These are phyloP conservation scores for Agonopterix arenella DNA, from an alignment of 2,888 invertebrate species.

Conservation along the genomic window DNA sequence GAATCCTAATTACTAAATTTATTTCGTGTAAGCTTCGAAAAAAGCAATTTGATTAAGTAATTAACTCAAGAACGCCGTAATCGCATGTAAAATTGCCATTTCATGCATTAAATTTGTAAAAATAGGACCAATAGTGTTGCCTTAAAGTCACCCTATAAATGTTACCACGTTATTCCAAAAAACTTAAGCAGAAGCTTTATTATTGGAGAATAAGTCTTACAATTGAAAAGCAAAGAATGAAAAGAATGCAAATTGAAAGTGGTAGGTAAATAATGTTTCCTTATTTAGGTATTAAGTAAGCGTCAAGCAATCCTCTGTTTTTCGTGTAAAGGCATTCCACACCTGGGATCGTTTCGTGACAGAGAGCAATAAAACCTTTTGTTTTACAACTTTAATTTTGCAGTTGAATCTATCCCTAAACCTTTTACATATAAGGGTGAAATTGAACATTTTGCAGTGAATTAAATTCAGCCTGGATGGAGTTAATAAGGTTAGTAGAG, in stretches of 20 bases:
- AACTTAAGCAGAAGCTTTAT: slow-evolving; percentile 1
- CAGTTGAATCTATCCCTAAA: slow-evolving; percentile 19
- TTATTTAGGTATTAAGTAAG: slow-evolving; percentile 46
- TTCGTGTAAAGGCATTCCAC: slow-evolving; percentile 64
- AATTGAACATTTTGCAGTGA: slow-evolving; percentile 13
- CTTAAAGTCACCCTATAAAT: slow-evolving; percentile 9
- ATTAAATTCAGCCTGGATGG: slow-evolving; percentile 15
- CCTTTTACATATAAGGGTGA: slow-evolving; percentile 16
- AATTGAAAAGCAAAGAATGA: slow-evolving; percentile 9
- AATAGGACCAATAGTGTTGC: slow-evolving; percentile 9
- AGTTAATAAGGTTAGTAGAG: slow-evolving; percentile 60
- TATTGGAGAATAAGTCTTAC: slow-evolving; percentile 13
- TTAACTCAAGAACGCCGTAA: slow-evolving; percentile 43
- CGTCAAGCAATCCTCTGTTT: slow-evolving; percentile 55
- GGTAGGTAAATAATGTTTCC: slow-evolving; percentile 31
- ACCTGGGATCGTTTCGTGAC: slow-evolving; percentile 69
- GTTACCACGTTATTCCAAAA: too few species aligned
- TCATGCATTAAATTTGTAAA: slow-evolving; percentile 30
- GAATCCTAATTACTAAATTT: slow-evolving; percentile 11
- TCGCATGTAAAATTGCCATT: slow-evolving; percentile 48
- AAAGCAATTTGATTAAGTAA: slow-evolving; percentile 52
- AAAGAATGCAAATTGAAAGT: slow-evolving; percentile 19
- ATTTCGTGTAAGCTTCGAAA: slow-evolving; percentile 31
- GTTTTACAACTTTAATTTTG: slow-evolving; percentile 21
- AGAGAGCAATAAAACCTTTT: slow-evolving; percentile 56